Conservation (phyloP, 2,797 vertebrate species). For the Cichlasoma orientale region DNA sequence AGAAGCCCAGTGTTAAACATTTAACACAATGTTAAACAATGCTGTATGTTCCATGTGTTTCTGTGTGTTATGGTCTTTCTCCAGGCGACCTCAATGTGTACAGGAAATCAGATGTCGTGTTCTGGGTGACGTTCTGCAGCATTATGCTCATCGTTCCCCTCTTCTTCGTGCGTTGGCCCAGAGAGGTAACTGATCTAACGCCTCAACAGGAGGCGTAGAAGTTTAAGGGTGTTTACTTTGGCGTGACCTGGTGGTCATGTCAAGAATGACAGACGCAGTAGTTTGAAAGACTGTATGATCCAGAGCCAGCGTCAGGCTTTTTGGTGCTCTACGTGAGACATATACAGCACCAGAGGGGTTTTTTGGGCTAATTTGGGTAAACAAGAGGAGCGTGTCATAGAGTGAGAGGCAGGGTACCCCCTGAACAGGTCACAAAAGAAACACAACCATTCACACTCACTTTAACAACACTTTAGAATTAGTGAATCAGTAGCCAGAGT, state of each 20-base stretch:
- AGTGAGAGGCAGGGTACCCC: too few species aligned
- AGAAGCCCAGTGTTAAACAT: background rate
- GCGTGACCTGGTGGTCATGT: background rate
- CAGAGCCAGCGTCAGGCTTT: background rate
- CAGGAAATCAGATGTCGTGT: constrained; percentile 81
- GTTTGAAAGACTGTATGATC: background rate
- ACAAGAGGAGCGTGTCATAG: too few species aligned
- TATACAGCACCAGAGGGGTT: background rate
- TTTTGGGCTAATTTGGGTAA: too few species aligned
- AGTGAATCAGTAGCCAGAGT: too few species aligned
- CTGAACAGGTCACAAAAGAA: too few species aligned
- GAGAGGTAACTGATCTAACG: constrained; percentile 82
- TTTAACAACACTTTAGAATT: too few species aligned
- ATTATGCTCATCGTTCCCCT: constrained; percentile 83
- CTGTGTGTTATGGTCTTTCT: background rate
- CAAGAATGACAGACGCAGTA: background rate
- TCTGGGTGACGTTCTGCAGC: constrained; percentile 90
- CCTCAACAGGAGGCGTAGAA: fast-evolving
- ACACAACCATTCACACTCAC: too few species aligned
- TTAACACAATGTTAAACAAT: background rate
- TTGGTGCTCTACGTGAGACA: background rate
- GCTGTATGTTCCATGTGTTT: too few species aligned
- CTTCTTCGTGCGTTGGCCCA: constrained; percentile 87
- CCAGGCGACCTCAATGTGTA: constrained; percentile 87
- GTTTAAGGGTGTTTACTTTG: background rate